Evolutionary conservation across 2,888 invertebrate genomes (phyloP), one percentile per base, ranked within the genome.

Genomic region (Trachelus stipa): DNA sequence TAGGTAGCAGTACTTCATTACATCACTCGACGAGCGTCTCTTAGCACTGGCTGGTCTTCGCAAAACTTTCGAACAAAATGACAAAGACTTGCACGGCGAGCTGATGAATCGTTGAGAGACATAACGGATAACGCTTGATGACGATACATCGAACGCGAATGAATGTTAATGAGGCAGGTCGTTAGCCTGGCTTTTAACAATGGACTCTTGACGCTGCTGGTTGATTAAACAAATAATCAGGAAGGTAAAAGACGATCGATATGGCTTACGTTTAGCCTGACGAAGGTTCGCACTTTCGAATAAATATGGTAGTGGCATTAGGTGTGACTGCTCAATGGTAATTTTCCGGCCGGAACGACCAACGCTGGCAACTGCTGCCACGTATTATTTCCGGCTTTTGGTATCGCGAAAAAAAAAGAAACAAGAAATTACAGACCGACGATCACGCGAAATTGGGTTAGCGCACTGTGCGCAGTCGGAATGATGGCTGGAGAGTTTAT

Each of bases 401-500:
- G 56, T 56, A 56, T 56, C 23, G 56, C 56, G 56, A 56, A 23
- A 56, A 56, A 40, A 56, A 56, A 23, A 33, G 33, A 33, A 34
- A 11, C 0, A 11, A 34, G 40, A 40, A 40, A 40, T 40, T 40
- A 12, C 15, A 0, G 68, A 30, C 23, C n/a, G 35, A 35, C 31
- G 30, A 37, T 71, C 71, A 73, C 3, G 6, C 23, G 35, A n/a
- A 37, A 35, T 40, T 71, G 40, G 73, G 40, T 30, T 73, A 71
- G 3, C 11, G 40, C n/a, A 33, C 12, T 56, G 69, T 68, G 15
- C 73, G n/a, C 68, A 34, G 68, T 68, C 35, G 11, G 35, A 37
- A 37, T 69, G 69, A 74, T 33, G 73, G 35, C 33, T 11, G 35
- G 35, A 35, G 12, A 77, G 69, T 77, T 74, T 69, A 74, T 77